Evolutionary conservation across 2,797 vertebrate genomes (phyloP).

Genomic region (Peromyscus nudipes): DNA sequence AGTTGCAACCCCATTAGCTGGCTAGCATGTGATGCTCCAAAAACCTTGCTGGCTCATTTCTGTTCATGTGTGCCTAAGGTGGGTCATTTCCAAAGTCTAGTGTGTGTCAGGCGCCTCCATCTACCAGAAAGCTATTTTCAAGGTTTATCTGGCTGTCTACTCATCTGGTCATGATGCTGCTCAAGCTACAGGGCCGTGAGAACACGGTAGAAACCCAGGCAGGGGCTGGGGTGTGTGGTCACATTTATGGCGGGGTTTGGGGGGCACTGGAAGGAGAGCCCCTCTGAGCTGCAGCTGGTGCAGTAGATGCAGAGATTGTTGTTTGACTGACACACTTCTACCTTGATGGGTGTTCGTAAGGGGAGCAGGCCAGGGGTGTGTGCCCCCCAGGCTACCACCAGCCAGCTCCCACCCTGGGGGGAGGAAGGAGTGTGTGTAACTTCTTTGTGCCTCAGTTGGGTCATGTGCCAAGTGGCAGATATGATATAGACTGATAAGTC

Average conservation of each 20-base stretch:
- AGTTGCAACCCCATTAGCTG: neutral
- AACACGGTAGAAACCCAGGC: neutral
- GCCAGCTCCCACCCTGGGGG: rapidly evolving
- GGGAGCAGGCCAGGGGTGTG: rapidly evolving
- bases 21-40: too few species aligned
- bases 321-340: neutral
- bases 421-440: neutral
- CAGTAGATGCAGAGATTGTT: rapidly evolving
- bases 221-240: neutral
- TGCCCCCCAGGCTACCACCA: rapidly evolving
- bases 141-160: neutral
- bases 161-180: rapidly evolving
- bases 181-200: rapidly evolving
- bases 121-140: neutral
- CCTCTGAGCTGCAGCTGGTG: too few species aligned
- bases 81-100: neutral
- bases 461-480: neutral
- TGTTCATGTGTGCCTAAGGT: neutral
- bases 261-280: rapidly evolving
- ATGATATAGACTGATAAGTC: too few species aligned
- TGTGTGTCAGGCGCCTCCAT: rapidly evolving
- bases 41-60: neutral
- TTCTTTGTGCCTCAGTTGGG: neutral
- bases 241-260: neutral
- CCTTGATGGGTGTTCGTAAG: rapidly evolving